Evolutionary conservation across 1,140 invertebrate genomes (phyloP).

Genomic region (Drosophila gunungcola): DNA sequence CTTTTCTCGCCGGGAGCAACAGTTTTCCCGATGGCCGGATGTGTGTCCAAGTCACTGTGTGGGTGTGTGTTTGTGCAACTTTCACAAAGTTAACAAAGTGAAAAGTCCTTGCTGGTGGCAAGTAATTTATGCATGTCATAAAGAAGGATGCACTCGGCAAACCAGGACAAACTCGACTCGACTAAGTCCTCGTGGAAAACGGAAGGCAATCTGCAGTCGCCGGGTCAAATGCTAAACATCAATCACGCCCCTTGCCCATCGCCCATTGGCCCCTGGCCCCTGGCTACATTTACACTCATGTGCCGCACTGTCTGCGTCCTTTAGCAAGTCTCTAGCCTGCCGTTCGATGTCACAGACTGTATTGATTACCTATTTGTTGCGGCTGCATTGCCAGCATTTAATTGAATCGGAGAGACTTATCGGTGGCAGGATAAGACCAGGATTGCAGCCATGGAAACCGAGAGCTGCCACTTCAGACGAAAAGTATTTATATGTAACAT

Average conservation of each 20-base stretch:
- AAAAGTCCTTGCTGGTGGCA: constrained; percentile 25
- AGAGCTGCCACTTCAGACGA: constrained; percentile 7
- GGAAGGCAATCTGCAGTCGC: constrained; percentile 28
- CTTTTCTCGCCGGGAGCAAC: constrained; percentile 11
- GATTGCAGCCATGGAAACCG: constrained; percentile 7
- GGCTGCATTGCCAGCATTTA: constrained; percentile 25
- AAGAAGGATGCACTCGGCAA: constrained; percentile 47
- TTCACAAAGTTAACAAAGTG: constrained; percentile 36
- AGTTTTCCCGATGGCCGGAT: constrained; percentile 1
- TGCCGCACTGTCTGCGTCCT: background rate
- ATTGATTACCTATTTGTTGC: constrained; percentile 37
- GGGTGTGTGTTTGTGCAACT: constrained; percentile 20
- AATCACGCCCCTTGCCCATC: constrained; percentile 23
- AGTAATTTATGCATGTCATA: constrained; percentile 61
- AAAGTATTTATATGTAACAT: constrained; percentile 6
- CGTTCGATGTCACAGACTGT: background rate
- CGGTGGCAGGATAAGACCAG: constrained; percentile 14
- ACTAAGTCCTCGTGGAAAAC: background rate
- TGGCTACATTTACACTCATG: background rate
- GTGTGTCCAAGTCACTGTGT: background rate
- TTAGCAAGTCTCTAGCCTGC: background rate
- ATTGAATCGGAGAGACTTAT: constrained; percentile 28
- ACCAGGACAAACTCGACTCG: constrained; percentile 10
- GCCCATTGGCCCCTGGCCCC: background rate
- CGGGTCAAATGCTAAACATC: constrained; percentile 60